Base-by-base conservation (phyloP, 2,888 invertebrate species). In the Tupiocoris notatus region DNA sequence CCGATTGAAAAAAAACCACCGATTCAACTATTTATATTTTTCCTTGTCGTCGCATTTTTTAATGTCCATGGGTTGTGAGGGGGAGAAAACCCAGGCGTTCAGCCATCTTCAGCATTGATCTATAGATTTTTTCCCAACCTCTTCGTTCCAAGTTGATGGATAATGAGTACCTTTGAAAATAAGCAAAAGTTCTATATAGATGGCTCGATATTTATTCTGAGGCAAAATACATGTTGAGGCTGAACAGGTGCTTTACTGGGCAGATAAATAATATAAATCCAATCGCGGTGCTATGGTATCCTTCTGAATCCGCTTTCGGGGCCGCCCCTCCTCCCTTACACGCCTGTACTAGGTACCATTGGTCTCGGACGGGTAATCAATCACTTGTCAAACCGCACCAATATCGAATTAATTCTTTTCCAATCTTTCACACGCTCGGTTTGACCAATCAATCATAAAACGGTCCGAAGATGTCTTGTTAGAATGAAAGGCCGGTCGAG, bases 341-440 rank as follows among this genome's bases (percentile, higher is more conserved):
- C n/a, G n/a, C n/a, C n/a, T n/a, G n/a, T 39, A 39, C 39, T 39
- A 12, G 39, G 12, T 39, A 39, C 39, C 39, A 3, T 39, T 3
- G 12, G 6, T 12, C 3, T 7, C 12, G 39, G 39, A 12, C 12
- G 39, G 39, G 39, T 66, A 66, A 66, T 66, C 66, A 66, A 66
- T 66, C 66, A 66, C 66, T 54, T 66, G 66, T 66, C 66, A 66
- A 66, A 25, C 66, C 39, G 17, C 25, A 20, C 66, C 54, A 18
- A 17, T 65, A 25, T 65, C 65, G 66, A 66, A 66, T 66, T 66
- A 66, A 66, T 66, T 66, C 66, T 66, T 66, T 66, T 20, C 18
- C 66, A 66, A 66, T 66, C 66, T 66, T 66, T 66, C 66, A 66
- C 39, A 66, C 9, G 54, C 54, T 18, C 39, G 54, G 66, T 66